Base-by-base conservation (phyloP, 2,113 vertebrate species). In the Gymnocephalus cernua region DNA sequence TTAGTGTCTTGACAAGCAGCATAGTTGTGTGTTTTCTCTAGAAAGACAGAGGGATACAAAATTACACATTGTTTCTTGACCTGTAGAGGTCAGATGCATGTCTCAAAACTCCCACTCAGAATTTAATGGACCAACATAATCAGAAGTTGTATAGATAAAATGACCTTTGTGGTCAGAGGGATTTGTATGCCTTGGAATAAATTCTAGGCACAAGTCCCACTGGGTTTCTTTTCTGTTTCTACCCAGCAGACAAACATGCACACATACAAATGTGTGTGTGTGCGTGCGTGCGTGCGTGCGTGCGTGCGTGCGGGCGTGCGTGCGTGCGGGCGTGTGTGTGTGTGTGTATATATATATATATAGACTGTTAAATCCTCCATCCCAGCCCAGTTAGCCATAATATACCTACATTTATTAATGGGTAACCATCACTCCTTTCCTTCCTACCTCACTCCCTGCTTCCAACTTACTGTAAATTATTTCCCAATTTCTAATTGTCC, bases 401-500 rank as follows among this genome's bases (percentile, higher is more conserved):
- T 65, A 38, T 74, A 27, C 48, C 70, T 38, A 77, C 18, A 18
- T 75, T 62, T 88, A 73, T 82, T 80, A 82, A 87, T 79, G 76
- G 58, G 73, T 67, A 83, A 67, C 79, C 41, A 53, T 78, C 4
- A 9, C 58, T 50, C 27, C 27, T 83, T 71, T 53, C 67, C 45
- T 38, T 70, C 44, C 61, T 44, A 3, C 3, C 19, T 14, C 74
- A 77, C 88, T 82, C 82, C 73, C 61, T 73, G n/a, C 19, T 38
- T 64, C 59, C 32, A 67, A 74, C 19, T 59, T 53, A 29, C 51
- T 83, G 79, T 87, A 84, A 87, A 88, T 89, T n/a, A 69, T 73
- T 69, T 70, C 51, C 27, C 54, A 84, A 50, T 78, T 82, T 86
- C 12, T 63, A 75, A 73, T 44, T 2, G 38, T 79, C 68, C 83